phyloP scores from a whole-genome alignment of 1,140 invertebrate genomes.

The Anagrus nilaparvatae region DNA sequence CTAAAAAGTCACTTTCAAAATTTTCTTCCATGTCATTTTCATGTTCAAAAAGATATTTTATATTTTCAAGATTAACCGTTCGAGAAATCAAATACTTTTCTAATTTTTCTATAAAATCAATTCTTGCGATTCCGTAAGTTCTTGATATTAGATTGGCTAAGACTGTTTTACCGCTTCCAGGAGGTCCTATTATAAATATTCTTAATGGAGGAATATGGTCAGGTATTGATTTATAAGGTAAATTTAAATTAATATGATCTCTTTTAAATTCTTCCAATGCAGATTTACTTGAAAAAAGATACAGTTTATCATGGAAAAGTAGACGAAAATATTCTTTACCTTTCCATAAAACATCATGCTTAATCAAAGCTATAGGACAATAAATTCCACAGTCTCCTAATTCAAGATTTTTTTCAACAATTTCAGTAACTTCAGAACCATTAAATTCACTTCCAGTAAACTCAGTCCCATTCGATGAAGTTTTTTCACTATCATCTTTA shows the following conservation, averaged over 20 bases:
- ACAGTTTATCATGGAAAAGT: conserved; percentile 42
- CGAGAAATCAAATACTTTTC: conserved; percentile 15
- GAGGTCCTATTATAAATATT: conserved; percentile 44
- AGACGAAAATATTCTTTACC: conserved; percentile 43
- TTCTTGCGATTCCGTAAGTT: conserved; percentile 42
- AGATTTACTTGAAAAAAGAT: conserved; percentile 38
- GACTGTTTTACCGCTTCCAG: conserved; percentile 43
- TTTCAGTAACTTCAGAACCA: conserved; percentile 12
- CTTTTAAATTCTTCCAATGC: conserved; percentile 38
- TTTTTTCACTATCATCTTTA: conserved; percentile 17
- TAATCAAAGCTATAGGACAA: conserved; percentile 44
- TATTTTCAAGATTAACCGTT: conserved; percentile 14
- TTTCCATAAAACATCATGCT: conserved; percentile 44
- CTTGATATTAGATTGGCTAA: conserved; percentile 39
- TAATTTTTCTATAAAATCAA: conserved; percentile 38
- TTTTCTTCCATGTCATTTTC: neutral
- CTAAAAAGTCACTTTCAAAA: neutral
- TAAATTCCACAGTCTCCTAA: conserved; percentile 46
- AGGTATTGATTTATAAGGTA: conserved; percentile 33
- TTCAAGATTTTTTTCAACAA: conserved; percentile 27
- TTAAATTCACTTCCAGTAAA: conserved; percentile 15
- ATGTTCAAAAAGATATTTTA: conserved; percentile 30
- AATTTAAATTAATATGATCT: conserved; percentile 33
- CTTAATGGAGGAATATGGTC: conserved; percentile 37
- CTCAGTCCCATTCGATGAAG: too few relatives aligned